Conservation (phyloP, 2,113 vertebrate genomes). For the Mus pahari region DNA sequence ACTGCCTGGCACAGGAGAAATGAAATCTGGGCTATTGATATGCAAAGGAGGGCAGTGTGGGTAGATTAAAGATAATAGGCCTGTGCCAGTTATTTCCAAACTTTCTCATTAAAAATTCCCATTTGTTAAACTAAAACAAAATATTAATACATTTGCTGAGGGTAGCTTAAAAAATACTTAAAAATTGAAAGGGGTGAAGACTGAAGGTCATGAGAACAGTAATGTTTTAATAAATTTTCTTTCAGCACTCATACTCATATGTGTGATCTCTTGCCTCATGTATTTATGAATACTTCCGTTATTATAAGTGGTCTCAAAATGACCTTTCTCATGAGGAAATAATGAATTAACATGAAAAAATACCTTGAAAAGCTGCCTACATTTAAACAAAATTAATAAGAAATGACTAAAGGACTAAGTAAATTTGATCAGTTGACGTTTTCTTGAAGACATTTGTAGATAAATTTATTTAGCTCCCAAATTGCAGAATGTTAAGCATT, state of each 20-base stretch:
- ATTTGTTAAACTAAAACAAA: constrained; percentile 72
- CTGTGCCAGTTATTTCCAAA: constrained; percentile 53
- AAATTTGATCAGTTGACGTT: background rate
- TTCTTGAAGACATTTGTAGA: background rate
- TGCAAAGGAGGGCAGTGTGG: constrained; percentile 39
- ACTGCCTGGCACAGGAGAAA: constrained; percentile 8
- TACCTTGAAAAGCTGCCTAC: background rate
- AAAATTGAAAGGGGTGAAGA: constrained; percentile 38
- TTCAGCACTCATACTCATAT: constrained; percentile 18
- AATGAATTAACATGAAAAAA: constrained; percentile 18
- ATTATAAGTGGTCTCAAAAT: background rate
- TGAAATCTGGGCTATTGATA: constrained; percentile 67
- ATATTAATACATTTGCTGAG: constrained; percentile 60
- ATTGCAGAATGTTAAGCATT: background rate
- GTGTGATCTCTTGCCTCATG: background rate
- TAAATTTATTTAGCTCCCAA: background rate
- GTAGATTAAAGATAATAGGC: constrained; percentile 47
- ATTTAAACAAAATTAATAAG: constrained; percentile 38
- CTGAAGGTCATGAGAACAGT: constrained; percentile 43
- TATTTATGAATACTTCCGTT: constrained; percentile 18
- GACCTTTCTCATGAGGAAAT: constrained; percentile 20
- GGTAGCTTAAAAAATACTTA: constrained; percentile 8
- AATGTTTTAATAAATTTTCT: constrained; percentile 49
- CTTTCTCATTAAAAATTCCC: constrained; percentile 69
- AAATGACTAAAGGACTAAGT: background rate